Conservation (phyloP, 2,113 vertebrate species). For the Hemichromis elongatus region DNA sequence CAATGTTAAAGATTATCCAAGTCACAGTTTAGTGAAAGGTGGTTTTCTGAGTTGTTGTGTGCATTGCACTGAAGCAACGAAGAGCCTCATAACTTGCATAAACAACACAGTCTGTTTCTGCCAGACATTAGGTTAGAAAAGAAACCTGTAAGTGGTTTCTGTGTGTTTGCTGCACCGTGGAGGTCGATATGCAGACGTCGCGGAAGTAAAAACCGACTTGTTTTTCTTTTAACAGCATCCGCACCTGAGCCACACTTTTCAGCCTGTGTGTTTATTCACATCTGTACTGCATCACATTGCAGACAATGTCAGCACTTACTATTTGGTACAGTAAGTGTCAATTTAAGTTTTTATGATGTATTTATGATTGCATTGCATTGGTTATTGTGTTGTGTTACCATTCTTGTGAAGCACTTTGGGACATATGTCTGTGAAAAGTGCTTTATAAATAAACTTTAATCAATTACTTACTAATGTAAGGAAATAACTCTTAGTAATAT, state of each 20-base stretch:
- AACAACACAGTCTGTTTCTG: neutral
- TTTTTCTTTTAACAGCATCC: neutral
- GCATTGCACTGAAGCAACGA: neutral
- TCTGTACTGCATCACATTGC: fast-evolving
- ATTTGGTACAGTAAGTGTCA: neutral
- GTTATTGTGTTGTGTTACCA: no score
- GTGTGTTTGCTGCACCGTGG: neutral
- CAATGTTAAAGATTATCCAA: neutral
- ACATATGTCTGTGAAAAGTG: no score
- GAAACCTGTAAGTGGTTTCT: neutral
- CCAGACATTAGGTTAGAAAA: neutral
- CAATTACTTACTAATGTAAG: no score
- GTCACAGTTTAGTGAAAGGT: neutral
- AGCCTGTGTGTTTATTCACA: neutral
- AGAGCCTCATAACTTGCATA: neutral
- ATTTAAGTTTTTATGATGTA: no score
- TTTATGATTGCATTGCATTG: no score
- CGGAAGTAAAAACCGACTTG: neutral
- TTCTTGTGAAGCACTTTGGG: no score
- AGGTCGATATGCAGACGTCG: neutral
- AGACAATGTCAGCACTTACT: neutral
- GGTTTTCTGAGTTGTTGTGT: neutral
- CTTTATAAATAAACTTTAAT: no score
- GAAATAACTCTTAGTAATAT: neutral
- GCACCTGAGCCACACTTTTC: neutral